Evolutionary conservation across 2,888 invertebrate species (phyloP).

Genomic region (Drosophila hamatofila): DNA sequence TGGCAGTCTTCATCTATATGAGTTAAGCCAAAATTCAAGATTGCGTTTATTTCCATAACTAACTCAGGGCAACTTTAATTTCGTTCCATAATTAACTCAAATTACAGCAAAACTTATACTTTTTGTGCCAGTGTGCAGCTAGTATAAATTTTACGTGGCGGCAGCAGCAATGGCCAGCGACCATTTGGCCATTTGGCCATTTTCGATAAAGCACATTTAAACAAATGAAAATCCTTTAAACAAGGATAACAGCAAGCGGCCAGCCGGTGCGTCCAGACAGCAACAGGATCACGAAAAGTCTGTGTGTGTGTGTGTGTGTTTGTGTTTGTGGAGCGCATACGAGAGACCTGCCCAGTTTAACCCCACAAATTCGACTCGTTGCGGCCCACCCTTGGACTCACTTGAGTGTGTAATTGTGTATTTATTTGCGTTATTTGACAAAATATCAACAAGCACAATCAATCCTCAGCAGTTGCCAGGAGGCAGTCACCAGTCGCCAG

Average conservation of each 20-base stretch:
- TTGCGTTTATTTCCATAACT: neutral
- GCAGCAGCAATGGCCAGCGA: slow-evolving; percentile 30
- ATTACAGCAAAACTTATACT: too few relatives aligned
- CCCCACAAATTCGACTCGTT: slow-evolving; percentile 55
- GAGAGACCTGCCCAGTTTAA: slow-evolving; percentile 48
- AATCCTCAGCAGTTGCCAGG: slow-evolving; percentile 70
- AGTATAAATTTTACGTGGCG: slow-evolving; percentile 49
- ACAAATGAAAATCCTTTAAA: slow-evolving; percentile 81
- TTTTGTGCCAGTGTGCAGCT: slow-evolving; percentile 50
- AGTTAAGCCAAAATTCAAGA: too few relatives aligned
- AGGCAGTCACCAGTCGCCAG: slow-evolving; percentile 24
- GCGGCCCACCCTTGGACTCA: slow-evolving; percentile 60
- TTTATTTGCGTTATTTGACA: slow-evolving; percentile 84
- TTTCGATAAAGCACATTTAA: slow-evolving; percentile 81
- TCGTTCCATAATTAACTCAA: neutral
- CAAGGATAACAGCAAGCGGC: slow-evolving; percentile 61
- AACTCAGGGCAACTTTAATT: neutral
- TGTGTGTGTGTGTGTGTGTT: neutral
- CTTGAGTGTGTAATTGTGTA: slow-evolving; percentile 85
- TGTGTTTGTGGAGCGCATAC: neutral
- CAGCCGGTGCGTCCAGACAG: slow-evolving; percentile 2
- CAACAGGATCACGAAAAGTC: slow-evolving; percentile 5
- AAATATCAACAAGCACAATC: slow-evolving; percentile 84
- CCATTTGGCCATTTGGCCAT: slow-evolving; percentile 74
- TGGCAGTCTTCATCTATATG: too few relatives aligned